Evolutionary conservation across 2,797 vertebrate species (phyloP), one percentile per base, ranked within the genome.

Genomic region (Arctocebus calabarensis): DNA sequence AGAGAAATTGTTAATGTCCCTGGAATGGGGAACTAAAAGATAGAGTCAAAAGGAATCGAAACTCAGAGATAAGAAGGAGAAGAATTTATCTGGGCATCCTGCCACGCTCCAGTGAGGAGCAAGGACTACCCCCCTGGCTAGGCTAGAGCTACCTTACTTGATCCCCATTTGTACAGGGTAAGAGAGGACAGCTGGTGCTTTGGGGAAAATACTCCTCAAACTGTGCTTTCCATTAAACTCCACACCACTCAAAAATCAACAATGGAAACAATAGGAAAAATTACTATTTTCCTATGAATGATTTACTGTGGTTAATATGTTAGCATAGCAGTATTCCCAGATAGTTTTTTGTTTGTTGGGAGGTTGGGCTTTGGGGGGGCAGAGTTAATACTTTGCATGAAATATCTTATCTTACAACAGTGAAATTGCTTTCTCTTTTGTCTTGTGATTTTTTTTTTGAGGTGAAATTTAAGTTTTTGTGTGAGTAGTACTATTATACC

Each of bases 21-120:
- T 90, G 94, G 95, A 97, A 97, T 93, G 96, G 95, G 96, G 96
- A 96, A 95, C 71, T 14, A 55, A 88, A 83, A 92, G 43, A 75
- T 4, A 45, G 78, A 83, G 78, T 84, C 45, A 88, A 45, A 90
- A 89, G 85, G 71, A 91, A 84, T 27, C 5, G 68, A 94, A 96
- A 94, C 85, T 88, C 57, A 34, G 57, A 77, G 92, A 40, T 83
- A 48, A 84, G 81, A 34, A 25, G 59, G 52, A 45, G 70, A 78
- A 22, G 27, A 27, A 62, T 77, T 86, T 84, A 32, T 43, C 5
- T 75, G 61, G 84, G 55, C 23, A 70, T 74, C 3, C 12, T 4
- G 8, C 27, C 34, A 3, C 32, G 22, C 32, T 77, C 16, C 14
- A 37, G 22, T 13, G 59, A 68, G 71, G 66, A 68, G 25, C 34